Evolutionary conservation across 2,113 vertebrate species (phyloP).

Genomic region (Callaeas wilsoni): DNA sequence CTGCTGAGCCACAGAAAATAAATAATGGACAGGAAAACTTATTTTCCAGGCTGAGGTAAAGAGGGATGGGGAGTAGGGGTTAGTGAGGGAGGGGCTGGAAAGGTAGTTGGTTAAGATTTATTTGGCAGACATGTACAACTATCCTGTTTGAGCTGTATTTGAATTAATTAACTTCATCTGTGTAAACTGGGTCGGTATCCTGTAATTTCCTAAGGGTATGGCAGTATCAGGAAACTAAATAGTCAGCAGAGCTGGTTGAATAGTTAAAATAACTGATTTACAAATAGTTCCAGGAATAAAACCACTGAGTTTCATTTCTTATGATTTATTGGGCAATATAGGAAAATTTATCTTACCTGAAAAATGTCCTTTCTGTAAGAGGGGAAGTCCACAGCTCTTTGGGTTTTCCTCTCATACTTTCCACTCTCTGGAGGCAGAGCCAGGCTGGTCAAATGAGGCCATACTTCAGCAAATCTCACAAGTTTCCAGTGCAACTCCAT

Average conservation of each 20-base stretch:
- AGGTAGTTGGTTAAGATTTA: slow-evolving; percentile 62
- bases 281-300: slow-evolving; percentile 59
- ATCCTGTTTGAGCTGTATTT: slow-evolving; percentile 37
- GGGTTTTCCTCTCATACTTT: slow-evolving; percentile 31
- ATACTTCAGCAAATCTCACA: not conserved
- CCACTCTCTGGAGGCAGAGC: not conserved
- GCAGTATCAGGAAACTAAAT: slow-evolving; percentile 50
- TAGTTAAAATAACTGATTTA: slow-evolving; percentile 64
- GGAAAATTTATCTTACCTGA: slow-evolving; percentile 66
- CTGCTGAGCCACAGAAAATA: slow-evolving; percentile 46
- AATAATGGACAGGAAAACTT: slow-evolving; percentile 39
- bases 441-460: slow-evolving; percentile 11
- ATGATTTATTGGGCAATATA: slow-evolving; percentile 59
- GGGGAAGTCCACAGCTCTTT: slow-evolving; percentile 10
- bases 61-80: not conserved
- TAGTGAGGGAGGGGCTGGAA: slow-evolving; percentile 31
- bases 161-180: slow-evolving; percentile 68
- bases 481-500: not conserved
- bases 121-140: slow-evolving; percentile 38
- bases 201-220: slow-evolving; percentile 63
- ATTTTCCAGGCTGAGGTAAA: not conserved
- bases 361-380: slow-evolving; percentile 47
- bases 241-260: slow-evolving; percentile 50
- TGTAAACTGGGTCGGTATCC: slow-evolving; percentile 54
- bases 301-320: slow-evolving; percentile 15